phyloP scores from a whole-genome alignment of 2,888 invertebrate genomes.

The Meta bourneti region DNA sequence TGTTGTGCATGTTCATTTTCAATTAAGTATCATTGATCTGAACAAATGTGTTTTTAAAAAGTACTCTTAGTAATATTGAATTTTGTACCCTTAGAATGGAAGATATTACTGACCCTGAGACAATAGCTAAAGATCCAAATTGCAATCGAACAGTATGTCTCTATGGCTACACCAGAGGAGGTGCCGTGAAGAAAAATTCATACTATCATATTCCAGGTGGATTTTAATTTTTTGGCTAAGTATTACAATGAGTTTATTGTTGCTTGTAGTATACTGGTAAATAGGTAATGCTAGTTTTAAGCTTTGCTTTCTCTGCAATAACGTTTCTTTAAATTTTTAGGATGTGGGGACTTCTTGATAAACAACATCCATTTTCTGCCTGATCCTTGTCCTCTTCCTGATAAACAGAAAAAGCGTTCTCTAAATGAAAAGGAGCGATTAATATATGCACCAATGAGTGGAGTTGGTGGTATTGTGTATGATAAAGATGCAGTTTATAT shows the following conservation, averaged over 20 bases:
- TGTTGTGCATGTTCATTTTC: no score
- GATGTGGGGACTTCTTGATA: constrained; percentile 94
- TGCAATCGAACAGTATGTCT: constrained; percentile 93
- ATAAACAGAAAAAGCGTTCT: constrained; percentile 87
- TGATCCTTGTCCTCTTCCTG: constrained; percentile 98
- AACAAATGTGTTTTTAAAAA: no score
- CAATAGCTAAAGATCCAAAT: constrained; percentile 90
- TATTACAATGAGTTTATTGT: background rate
- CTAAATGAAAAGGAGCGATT: constrained; percentile 93
- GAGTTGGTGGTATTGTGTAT: constrained; percentile 98
- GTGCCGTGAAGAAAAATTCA: constrained; percentile 91
- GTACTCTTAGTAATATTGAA: background rate
- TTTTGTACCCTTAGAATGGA: constrained; percentile 88
- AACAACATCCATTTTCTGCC: constrained; percentile 91
- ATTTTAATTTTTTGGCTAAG: background rate
- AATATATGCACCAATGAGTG: constrained; percentile 99
- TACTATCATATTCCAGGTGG: constrained; percentile 95
- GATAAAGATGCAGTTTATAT: constrained; percentile 99
- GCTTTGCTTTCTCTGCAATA: background rate
- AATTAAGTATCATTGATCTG: no score
- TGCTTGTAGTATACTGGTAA: no score
- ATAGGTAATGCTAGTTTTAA: no score
- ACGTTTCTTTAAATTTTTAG: constrained; percentile 81
- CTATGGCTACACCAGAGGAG: constrained; percentile 97
- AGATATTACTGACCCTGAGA: constrained; percentile 94